Base-by-base conservation (phyloP, 2,113 vertebrate genomes). In the Siphamia tubifer region DNA sequence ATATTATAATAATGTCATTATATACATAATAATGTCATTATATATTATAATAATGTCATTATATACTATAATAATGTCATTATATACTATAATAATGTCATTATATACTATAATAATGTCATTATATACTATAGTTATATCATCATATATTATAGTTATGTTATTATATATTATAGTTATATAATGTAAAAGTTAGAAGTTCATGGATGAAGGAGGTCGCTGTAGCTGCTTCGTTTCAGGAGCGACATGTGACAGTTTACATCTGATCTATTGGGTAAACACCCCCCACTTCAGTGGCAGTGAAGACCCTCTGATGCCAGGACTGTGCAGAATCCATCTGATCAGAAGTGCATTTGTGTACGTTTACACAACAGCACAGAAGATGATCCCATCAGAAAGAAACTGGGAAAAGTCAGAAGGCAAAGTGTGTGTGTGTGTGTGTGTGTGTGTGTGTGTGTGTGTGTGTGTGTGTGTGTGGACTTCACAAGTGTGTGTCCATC, bases 401-500 rank as follows among this genome's bases (percentile, higher is more conserved):
- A 27, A 35, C 11, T 11, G 19, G 19, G 44, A 5, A 8, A 42
- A 17, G 25, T 30, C 30, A 6, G 30, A 4, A 17, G 13, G 24
- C 13, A 12, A 9, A 25, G 11, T 11, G 11, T 27, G n/a, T n/a
- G n/a, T n/a, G n/a, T n/a, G n/a, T n/a, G n/a, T n/a, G n/a, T n/a
- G n/a, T n/a, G n/a, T n/a, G n/a, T n/a, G n/a, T n/a, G n/a, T n/a
- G n/a, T n/a, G n/a, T n/a, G n/a, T n/a, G 5, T 6, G 32, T 54
- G 6, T 23, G 27, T 51, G 13, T 56, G 11, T 49, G 24, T 34
- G 25, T 30, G 27, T 31, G 17, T 20, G 4, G 17, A 25, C 19
- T 45, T 47, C 49, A 66, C 30, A 42, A 71, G 52, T 24, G 48
- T 30, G 16, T 52, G 12, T 8, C 53, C 51, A 45, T 85, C 56